These are phyloP conservation scores for Dexiosoma caninum DNA, from an alignment of 2,888 invertebrate genomes.

Conservation along the genomic window DNA sequence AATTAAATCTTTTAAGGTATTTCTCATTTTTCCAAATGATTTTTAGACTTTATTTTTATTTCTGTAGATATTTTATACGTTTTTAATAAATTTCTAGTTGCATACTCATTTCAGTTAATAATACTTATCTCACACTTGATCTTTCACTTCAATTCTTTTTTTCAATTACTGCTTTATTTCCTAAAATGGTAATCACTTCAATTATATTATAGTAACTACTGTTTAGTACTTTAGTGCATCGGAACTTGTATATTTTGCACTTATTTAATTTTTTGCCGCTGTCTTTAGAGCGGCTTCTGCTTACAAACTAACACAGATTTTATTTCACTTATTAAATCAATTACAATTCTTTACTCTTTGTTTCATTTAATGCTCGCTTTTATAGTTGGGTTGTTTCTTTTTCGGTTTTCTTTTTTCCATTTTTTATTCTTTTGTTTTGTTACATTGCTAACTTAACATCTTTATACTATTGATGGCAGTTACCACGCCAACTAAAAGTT, in stretches of 20 bases:
- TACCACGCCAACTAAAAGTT: slow-evolving; percentile 51
- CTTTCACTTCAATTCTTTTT: slow-evolving; percentile 13
- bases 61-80: neutral
- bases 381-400: neutral
- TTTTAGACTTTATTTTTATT: neutral
- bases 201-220: neutral
- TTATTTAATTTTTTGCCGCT: slow-evolving; percentile 17
- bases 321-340: neutral
- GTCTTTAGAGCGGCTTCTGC: slow-evolving; percentile 30
- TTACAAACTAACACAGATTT: slow-evolving; percentile 33
- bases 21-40: neutral
- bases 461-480: slow-evolving; percentile 50
- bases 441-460: slow-evolving; percentile 11
- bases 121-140: slow-evolving; percentile 10
- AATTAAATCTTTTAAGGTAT: neutral
- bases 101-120: slow-evolving; percentile 2
- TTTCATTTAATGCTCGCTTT: slow-evolving; percentile 11
- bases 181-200: slow-evolving; percentile 47
- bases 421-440: slow-evolving; percentile 42
- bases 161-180: slow-evolving; percentile 34
- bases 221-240: slow-evolving; percentile 33
- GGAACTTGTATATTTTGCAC: slow-evolving; percentile 10
- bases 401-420: slow-evolving; percentile 10
- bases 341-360: slow-evolving; percentile 1
- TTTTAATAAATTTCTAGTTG: neutral